A percentile compares a stretch with the other conserved stretches of the same genome.
Evolutionary conservation across 2,113 vertebrate genomes (phyloP).

Genomic region (Heterochromis multidens): DNA sequence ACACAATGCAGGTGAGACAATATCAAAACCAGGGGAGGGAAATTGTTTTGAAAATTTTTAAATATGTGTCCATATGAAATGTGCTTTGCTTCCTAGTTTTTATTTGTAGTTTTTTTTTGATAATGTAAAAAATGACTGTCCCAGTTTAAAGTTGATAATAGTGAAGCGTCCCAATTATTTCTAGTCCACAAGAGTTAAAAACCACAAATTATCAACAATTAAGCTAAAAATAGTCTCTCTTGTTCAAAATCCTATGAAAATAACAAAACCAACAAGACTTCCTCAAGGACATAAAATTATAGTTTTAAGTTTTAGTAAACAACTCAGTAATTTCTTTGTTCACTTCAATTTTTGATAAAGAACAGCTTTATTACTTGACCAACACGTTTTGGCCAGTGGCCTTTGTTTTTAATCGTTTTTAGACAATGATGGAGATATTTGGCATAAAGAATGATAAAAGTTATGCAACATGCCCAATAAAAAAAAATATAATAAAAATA

Average conservation of each 20-base stretch:
- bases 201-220: not conserved
- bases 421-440: not conserved
- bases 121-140: not conserved
- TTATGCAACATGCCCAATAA: not conserved
- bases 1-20: not conserved
- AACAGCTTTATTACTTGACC: no score
- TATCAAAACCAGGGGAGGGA: not conserved
- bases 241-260: not conserved
- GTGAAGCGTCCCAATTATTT: not conserved
- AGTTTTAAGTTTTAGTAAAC: not conserved
- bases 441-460: not conserved
- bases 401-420: not conserved
- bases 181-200: not conserved
- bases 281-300: not conserved
- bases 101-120: not conserved
- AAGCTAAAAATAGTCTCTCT: not conserved
- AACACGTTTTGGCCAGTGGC: no score
- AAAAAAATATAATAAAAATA: not conserved
- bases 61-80: not conserved
- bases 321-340: accelerated
- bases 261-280: not conserved
- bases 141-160: not conserved
- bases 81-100: not conserved
- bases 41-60: not conserved
- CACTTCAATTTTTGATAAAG: not conserved